phyloP scores from a whole-genome alignment of 2,888 invertebrate genomes.

The Drosophila colorata region DNA sequence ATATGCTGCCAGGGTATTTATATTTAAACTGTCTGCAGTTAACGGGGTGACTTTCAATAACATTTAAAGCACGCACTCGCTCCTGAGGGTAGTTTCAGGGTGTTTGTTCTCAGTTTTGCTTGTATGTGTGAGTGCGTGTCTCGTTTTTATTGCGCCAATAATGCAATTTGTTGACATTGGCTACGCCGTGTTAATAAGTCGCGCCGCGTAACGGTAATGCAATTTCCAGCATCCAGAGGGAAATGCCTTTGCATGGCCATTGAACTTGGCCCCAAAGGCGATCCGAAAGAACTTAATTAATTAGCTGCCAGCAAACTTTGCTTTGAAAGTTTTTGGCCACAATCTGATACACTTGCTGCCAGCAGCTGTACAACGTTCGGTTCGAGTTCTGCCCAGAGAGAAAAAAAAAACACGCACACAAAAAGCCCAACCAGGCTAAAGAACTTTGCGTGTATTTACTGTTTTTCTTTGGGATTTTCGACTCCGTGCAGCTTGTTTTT shows the following conservation, averaged over 20 bases:
- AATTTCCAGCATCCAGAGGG: slow-evolving; percentile 50
- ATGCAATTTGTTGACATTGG: slow-evolving; percentile 81
- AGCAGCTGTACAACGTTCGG: slow-evolving; percentile 44
- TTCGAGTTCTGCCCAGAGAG: background rate
- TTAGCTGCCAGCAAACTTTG: slow-evolving; percentile 73
- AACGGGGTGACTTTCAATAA: slow-evolving; percentile 54
- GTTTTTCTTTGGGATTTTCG: slow-evolving; percentile 75
- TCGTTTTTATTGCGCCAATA: slow-evolving; percentile 69
- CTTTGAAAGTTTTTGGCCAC: slow-evolving; percentile 57
- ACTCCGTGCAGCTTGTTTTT: slow-evolving; percentile 18
- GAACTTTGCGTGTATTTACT: slow-evolving; percentile 58
- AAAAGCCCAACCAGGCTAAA: slow-evolving; percentile 21
- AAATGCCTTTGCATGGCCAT: slow-evolving; percentile 19
- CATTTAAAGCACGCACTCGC: slow-evolving; percentile 46
- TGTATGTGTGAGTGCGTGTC: slow-evolving; percentile 16
- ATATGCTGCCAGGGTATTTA: slow-evolving; percentile 21
- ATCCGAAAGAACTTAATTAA: slow-evolving; percentile 71
- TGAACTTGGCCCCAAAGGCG: slow-evolving; percentile 31
- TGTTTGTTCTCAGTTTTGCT: slow-evolving; percentile 14
- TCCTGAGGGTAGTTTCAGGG: slow-evolving; percentile 21
- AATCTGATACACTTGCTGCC: slow-evolving; percentile 62
- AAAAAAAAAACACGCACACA: slow-evolving; percentile 16
- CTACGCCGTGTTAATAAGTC: slow-evolving; percentile 75
- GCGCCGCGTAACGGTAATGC: slow-evolving; percentile 51
- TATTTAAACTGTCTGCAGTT: slow-evolving; percentile 60